Percentiles rank a stretch among this genome's conserved stretches.
Conservation (phyloP, 1,140 invertebrate species). For the Lepidurus couesii region DNA sequence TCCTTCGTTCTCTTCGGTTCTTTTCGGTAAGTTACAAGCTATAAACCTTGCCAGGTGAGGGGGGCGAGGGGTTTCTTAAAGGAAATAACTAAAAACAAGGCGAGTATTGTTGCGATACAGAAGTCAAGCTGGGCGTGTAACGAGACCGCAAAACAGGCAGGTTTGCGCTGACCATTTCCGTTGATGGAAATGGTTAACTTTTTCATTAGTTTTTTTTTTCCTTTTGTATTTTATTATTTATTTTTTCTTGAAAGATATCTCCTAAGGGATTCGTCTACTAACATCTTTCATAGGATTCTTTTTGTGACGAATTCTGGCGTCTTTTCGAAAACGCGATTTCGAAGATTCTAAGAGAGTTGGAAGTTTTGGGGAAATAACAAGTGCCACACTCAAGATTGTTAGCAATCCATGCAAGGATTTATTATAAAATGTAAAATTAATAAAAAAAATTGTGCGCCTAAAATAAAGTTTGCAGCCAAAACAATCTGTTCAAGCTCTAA, state of each 20-base stretch:
- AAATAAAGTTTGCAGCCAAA: neutral
- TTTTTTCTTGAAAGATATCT: neutral
- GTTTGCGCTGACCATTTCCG: constrained; percentile 17
- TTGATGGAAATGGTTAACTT: constrained; percentile 8
- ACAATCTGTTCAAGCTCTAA: neutral
- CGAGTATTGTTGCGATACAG: constrained; percentile 3
- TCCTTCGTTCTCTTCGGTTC: neutral
- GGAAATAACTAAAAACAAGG: neutral
- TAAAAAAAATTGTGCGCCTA: neutral
- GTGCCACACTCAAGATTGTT: constrained; percentile 18
- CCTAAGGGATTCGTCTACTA: too few relatives aligned
- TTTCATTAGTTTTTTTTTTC: neutral
- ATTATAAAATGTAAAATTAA: neutral
- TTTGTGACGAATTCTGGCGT: neutral
- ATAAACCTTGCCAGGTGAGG: too few relatives aligned
- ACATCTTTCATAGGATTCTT: neutral
- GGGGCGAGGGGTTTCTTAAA: too few relatives aligned
- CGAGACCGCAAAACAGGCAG: constrained; percentile 17
- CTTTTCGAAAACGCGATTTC: too few relatives aligned
- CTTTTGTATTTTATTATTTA: neutral
- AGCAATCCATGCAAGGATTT: neutral
- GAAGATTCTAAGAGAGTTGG: too few relatives aligned
- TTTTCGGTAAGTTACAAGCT: neutral
- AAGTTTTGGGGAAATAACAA: neutral
- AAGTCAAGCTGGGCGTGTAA: constrained; percentile 16